Evolutionary conservation across 2,888 invertebrate genomes (phyloP).

Genomic region (Podabrus alpinus): DNA sequence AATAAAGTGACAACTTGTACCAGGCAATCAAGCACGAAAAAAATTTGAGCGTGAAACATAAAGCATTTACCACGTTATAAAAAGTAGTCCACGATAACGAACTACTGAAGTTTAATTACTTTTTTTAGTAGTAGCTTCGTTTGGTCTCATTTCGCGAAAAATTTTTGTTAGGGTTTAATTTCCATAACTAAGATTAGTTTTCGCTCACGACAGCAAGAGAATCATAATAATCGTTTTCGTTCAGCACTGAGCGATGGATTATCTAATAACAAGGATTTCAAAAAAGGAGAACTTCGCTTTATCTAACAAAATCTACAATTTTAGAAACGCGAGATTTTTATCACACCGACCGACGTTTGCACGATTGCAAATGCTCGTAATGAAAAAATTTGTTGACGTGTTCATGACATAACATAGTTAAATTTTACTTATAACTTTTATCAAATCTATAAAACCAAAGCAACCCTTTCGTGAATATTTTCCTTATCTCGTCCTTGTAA

Average conservation of each 20-base stretch:
- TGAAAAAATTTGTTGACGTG: slow-evolving; percentile 22
- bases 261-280: slow-evolving; percentile 15
- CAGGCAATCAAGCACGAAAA: slow-evolving; percentile 44
- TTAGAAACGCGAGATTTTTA: slow-evolving; percentile 32
- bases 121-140: slow-evolving; percentile 20
- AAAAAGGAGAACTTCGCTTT: slow-evolving; percentile 18
- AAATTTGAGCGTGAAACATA: slow-evolving; percentile 49
- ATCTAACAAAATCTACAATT: slow-evolving; percentile 27
- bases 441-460: not conserved
- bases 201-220: slow-evolving; percentile 20
- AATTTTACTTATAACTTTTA: slow-evolving; percentile 1
- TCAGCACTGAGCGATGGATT: slow-evolving; percentile 23
- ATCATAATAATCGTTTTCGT: slow-evolving; percentile 24
- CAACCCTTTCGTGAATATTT: not conserved
- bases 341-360: slow-evolving; percentile 11
- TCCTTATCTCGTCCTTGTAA: not conserved
- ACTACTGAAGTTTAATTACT: slow-evolving; percentile 34
- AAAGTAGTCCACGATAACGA: slow-evolving; percentile 33
- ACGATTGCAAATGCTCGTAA: slow-evolving; percentile 18
- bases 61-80: slow-evolving; percentile 46
- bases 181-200: slow-evolving; percentile 24
- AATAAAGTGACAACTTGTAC: slow-evolving; percentile 52
- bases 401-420: slow-evolving; percentile 25
- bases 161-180: slow-evolving; percentile 20
- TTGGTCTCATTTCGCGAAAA: slow-evolving; percentile 11